Percentiles rank a stretch among this genome's conserved stretches.
These are phyloP conservation scores for Stenodema calcarata DNA, from an alignment of 2,888 invertebrate species.

Conservation along the genomic window DNA sequence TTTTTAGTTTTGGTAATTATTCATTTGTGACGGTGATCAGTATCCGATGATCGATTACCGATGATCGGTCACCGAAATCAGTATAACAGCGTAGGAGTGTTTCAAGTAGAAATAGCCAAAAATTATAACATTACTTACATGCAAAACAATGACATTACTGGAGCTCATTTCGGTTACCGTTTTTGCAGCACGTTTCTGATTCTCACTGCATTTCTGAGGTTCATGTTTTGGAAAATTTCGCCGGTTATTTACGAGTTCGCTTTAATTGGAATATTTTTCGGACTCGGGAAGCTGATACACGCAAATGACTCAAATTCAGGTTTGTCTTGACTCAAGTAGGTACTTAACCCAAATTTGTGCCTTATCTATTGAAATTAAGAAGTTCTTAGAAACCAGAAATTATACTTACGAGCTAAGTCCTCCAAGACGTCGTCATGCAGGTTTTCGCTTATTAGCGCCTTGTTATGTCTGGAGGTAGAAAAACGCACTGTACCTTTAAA, in stretches of 20 bases:
- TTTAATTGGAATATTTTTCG: not conserved
- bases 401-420: not conserved
- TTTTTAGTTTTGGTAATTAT: no score
- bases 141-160: no score
- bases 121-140: no score
- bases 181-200: conserved; percentile 1
- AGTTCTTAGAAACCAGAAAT: not conserved
- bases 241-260: conserved; percentile 17
- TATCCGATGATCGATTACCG: no score
- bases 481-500: no score
- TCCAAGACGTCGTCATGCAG: not conserved
- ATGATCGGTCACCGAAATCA: no score
- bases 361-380: not conserved
- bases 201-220: not conserved
- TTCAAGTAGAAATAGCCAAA: no score
- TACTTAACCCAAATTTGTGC: not conserved
- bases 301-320: not conserved
- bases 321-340: not conserved
- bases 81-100: no score
- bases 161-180: not conserved
- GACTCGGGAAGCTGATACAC: conserved; percentile 6
- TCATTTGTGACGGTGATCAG: no score
- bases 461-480: no score
- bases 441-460: no score
- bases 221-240: conserved; percentile 17